These are phyloP conservation scores for Peromyscus leucopus DNA, from an alignment of 2,113 vertebrate genomes.

Conservation along the genomic window DNA sequence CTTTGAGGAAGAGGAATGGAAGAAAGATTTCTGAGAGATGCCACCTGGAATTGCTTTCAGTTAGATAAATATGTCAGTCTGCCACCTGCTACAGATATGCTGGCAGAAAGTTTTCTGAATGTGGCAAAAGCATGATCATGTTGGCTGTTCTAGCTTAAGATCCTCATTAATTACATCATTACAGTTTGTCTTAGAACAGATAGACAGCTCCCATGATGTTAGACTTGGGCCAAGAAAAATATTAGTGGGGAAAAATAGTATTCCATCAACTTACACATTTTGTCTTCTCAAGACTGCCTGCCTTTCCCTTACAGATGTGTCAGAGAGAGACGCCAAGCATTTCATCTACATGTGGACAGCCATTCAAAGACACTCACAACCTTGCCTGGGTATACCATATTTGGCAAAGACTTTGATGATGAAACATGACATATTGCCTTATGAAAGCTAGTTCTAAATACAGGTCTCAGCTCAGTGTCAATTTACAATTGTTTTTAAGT, in stretches of 20 bases:
- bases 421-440: not conserved
- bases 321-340: accelerated
- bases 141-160: not conserved
- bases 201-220: not conserved
- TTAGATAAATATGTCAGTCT: not conserved
- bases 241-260: not conserved
- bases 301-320: not conserved
- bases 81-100: not conserved
- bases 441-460: not conserved
- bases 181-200: conserved; percentile 17
- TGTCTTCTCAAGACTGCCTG: not conserved
- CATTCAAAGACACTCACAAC: not conserved
- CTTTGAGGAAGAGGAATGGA: not conserved
- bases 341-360: not conserved
- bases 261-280: not conserved
- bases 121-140: conserved; percentile 25
- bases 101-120: conserved; percentile 3
- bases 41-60: conserved; percentile 48
- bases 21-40: conserved; percentile 18
- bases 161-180: not conserved
- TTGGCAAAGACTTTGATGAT: not conserved
- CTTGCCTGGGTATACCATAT: not conserved
- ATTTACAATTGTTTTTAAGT: not conserved
- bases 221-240: not conserved
- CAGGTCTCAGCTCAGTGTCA: not conserved